Conservation (phyloP, 2,888 invertebrate genomes). For the Torymus tubicola region DNA sequence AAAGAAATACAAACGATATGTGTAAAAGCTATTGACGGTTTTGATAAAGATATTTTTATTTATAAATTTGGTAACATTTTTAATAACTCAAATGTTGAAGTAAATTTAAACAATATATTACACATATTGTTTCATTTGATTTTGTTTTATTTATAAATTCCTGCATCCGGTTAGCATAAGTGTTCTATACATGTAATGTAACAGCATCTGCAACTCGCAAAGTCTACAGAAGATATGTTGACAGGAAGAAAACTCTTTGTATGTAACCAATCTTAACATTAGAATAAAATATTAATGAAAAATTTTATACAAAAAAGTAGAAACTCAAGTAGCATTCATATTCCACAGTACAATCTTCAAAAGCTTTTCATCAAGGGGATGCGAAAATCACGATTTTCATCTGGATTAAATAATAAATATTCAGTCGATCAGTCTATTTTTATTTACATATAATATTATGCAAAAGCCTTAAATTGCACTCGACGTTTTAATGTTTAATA, state of each 20-base stretch:
- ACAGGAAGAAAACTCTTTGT: constrained; percentile 47
- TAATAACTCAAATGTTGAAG: constrained; percentile 48
- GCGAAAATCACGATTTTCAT: neutral
- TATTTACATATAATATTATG: no score
- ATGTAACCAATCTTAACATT: constrained; percentile 28
- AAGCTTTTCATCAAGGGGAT: neutral
- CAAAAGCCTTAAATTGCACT: no score
- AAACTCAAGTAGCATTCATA: neutral
- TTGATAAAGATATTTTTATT: constrained; percentile 38
- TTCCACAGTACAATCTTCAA: neutral
- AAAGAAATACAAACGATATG: constrained; percentile 24
- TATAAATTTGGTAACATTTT: constrained; percentile 44
- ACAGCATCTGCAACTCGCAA: constrained; percentile 53
- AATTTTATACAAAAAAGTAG: constrained; percentile 24
- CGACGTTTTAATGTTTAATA: no score
- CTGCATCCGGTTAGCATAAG: constrained; percentile 45
- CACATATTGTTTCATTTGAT: constrained; percentile 22
- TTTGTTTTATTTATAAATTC: constrained; percentile 55
- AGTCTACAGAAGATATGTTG: constrained; percentile 54
- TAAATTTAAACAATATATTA: constrained; percentile 49
- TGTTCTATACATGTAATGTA: constrained; percentile 57
- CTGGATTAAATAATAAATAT: no score
- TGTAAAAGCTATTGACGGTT: constrained; percentile 45
- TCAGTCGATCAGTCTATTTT: no score
- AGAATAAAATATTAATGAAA: constrained; percentile 1